phyloP scores from a whole-genome alignment of 2,888 invertebrate species.

The Chrysodeixis includens region DNA sequence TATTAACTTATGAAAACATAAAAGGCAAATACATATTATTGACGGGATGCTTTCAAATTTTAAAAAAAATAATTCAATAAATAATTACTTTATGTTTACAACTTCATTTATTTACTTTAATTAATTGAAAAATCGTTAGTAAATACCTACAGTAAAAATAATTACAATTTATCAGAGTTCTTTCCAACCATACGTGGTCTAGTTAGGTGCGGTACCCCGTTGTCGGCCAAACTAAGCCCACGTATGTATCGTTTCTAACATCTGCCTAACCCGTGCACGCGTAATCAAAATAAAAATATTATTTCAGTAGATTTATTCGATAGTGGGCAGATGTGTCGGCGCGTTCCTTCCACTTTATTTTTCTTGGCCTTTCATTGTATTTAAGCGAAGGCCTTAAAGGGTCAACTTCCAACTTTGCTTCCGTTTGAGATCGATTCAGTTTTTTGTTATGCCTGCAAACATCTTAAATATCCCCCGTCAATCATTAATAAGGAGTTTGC shows the following conservation, averaged over 20 bases:
- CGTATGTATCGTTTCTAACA: slow-evolving; percentile 76
- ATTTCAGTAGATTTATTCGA: slow-evolving; percentile 89
- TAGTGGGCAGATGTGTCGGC: slow-evolving; percentile 87
- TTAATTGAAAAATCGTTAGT: too few relatives aligned
- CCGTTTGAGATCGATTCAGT: slow-evolving; percentile 78
- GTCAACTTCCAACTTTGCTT: slow-evolving; percentile 84
- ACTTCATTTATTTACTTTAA: too few relatives aligned
- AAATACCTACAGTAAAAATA: too few relatives aligned
- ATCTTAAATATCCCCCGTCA: slow-evolving; percentile 75
- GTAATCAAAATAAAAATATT: slow-evolving; percentile 89
- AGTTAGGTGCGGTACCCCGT: slow-evolving; percentile 10
- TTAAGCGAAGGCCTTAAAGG: slow-evolving; percentile 79
- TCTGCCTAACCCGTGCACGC: slow-evolving; percentile 85
- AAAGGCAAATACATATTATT: too few relatives aligned
- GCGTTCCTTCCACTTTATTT: slow-evolving; percentile 79
- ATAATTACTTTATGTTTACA: too few relatives aligned
- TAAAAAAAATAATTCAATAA: too few relatives aligned
- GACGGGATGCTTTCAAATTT: too few relatives aligned
- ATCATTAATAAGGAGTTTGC: slow-evolving; percentile 62
- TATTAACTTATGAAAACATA: too few relatives aligned
- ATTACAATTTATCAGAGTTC: too few relatives aligned
- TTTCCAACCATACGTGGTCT: not conserved
- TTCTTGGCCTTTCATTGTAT: slow-evolving; percentile 84
- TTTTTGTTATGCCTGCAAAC: slow-evolving; percentile 80
- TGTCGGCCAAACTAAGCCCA: slow-evolving; percentile 33